phyloP scores from a whole-genome alignment of 2,888 invertebrate species.

The Coremacera marginata region DNA sequence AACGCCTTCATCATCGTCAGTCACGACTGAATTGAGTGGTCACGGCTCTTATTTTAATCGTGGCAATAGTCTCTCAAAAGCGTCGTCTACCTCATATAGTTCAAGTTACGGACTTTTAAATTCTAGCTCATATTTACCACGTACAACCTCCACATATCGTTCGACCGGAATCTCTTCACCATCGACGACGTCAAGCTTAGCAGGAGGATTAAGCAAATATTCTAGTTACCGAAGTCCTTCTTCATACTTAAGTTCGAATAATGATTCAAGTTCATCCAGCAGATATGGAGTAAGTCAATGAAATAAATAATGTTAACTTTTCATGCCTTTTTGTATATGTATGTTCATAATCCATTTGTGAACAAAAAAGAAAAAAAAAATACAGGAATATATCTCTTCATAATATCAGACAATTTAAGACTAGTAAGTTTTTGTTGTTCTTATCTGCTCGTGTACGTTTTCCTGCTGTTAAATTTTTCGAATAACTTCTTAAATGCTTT shows the following conservation, averaged over 20 bases:
- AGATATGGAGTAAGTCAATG: slow-evolving; percentile 69
- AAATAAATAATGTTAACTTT: too few relatives aligned
- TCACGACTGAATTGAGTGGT: slow-evolving; percentile 42
- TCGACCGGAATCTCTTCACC: slow-evolving; percentile 49
- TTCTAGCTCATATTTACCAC: slow-evolving; percentile 55
- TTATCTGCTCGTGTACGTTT: too few relatives aligned
- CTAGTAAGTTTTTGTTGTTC: too few relatives aligned
- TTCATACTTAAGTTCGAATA: slow-evolving; percentile 59
- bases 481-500: background rate
- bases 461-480: too few relatives aligned
- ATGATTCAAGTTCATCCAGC: slow-evolving; percentile 67
- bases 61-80: slow-evolving; percentile 60
- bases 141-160: slow-evolving; percentile 45
- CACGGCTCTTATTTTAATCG: slow-evolving; percentile 61
- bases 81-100: slow-evolving; percentile 53
- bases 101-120: slow-evolving; percentile 46
- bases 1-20: slow-evolving; percentile 60
- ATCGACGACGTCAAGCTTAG: slow-evolving; percentile 55
- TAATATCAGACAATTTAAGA: too few relatives aligned
- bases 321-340: background rate
- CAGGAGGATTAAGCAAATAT: slow-evolving; percentile 59
- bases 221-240: slow-evolving; percentile 63
- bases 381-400: too few relatives aligned
- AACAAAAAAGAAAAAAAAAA: slow-evolving; percentile 13
- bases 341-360: slow-evolving; percentile 7